Evolutionary conservation across 2,888 invertebrate species (phyloP), one percentile per base, ranked within the genome.

Genomic region (Phalera bucephala): DNA sequence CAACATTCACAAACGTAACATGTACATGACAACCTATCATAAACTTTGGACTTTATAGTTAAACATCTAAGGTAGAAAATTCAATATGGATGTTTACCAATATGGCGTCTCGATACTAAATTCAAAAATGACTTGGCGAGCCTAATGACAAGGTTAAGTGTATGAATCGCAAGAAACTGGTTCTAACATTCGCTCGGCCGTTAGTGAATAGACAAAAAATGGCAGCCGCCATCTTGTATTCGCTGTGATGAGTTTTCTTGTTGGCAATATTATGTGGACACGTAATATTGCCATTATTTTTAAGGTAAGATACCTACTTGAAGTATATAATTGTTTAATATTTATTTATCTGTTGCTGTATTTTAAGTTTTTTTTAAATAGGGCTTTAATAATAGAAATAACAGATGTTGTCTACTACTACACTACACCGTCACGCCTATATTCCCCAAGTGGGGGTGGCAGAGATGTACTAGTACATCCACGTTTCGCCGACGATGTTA

Each of bases 81-180:
- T 9, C 22, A 32, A 31, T 37, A 36, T 2, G 3, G 0, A 19
- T 3, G 6, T 12, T 13, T 25, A 33, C 27, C 57, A 49, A 49
- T 56, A 57, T 41, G 54, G 54, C 64, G 34, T 44, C 49, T 34
- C 28, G 45, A 39, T 68, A 69, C 65, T 59, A 65, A 68, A 64
- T 69, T 75, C 63, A 70, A 78, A 75, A 75, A 76, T 72, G 68
- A 73, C 71, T 74, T 75, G 70, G 67, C 74, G 67, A 63, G 72
- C 72, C 73, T 81, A 82, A 81, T 82, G 81, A 81, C 82, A 78
- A 79, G 81, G 80, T 81, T 80, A 78, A 71, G 74, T 68, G 68
- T 72, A 75, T 74, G 72, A 70, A 72, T 71, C 65, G 65, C 62
- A 67, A 66, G 69, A 71, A 79, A 79, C 81, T 69, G 76, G 81